Conservation (phyloP, 2,888 invertebrate species). For the Chironomus riparius region DNA sequence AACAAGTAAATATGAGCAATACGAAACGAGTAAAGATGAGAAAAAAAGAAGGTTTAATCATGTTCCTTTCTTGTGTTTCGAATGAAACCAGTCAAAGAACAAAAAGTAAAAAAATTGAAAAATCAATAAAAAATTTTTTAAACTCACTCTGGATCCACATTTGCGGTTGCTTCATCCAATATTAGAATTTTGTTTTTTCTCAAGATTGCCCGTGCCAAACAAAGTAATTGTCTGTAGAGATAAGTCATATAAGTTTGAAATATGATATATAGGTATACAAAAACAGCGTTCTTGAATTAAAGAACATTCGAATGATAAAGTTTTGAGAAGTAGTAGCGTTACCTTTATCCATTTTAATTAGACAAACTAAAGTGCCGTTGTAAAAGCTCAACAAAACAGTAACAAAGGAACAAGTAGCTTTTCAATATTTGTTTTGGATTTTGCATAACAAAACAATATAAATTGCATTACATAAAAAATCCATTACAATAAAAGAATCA, state of each 20-base stretch:
- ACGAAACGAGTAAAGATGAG: too few species aligned
- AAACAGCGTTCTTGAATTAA: neutral
- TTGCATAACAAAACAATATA: conserved; percentile 42
- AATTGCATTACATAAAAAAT: conserved; percentile 30
- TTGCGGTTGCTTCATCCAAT: conserved; percentile 54
- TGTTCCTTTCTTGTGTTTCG: too few species aligned
- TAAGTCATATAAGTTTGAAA: neutral
- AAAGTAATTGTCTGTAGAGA: conserved; percentile 55
- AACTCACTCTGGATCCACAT: conserved; percentile 56
- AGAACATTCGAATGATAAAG: neutral
- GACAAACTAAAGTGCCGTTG: too few species aligned
- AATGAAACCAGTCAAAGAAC: neutral
- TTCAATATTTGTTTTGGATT: too few species aligned
- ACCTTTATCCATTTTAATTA: too few species aligned
- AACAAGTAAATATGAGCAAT: neutral
- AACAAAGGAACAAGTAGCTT: too few species aligned
- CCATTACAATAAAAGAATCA: conserved; percentile 38
- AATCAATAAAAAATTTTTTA: neutral
- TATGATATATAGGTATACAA: neutral
- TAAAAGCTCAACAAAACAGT: too few species aligned
- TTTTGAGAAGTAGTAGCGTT: too few species aligned
- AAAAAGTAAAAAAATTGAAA: neutral
- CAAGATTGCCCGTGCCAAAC: conserved; percentile 68
- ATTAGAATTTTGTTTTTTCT: conserved; percentile 61
- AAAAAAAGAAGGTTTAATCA: too few species aligned